Percentiles rank a stretch among this genome's conserved stretches.
These are phyloP conservation scores for Monoplex corrugatus DNA, from an alignment of 2,888 invertebrate genomes.

Conservation along the genomic window DNA sequence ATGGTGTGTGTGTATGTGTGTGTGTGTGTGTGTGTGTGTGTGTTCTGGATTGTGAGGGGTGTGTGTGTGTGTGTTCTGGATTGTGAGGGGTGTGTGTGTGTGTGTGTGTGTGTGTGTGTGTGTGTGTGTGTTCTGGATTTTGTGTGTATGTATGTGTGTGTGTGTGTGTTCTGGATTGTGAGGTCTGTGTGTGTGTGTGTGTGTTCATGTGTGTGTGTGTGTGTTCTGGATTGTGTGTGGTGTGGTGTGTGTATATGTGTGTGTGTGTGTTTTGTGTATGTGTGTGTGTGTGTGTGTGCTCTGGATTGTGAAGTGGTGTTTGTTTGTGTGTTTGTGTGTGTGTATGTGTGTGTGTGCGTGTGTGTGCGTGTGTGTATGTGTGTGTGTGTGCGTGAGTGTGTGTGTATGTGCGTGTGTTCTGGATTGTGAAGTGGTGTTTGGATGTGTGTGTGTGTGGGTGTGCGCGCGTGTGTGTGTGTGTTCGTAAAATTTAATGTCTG, in stretches of 20 bases:
- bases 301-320: background rate
- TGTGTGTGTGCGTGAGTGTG: background rate
- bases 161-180: background rate
- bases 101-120: background rate
- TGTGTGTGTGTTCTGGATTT: background rate
- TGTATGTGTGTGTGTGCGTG: background rate
- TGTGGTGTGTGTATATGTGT: background rate
- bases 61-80: background rate
- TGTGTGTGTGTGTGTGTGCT: background rate
- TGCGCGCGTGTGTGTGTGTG: background rate
- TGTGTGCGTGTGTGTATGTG: background rate
- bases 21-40: background rate
- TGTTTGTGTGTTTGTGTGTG: background rate
- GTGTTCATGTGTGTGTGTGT: background rate
- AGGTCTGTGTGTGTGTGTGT: background rate
- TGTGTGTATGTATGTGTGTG: background rate
- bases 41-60: background rate
- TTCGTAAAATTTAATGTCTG: too few relatives aligned
- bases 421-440: too few relatives aligned
- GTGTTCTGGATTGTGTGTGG: background rate
- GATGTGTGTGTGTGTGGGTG: too few relatives aligned
- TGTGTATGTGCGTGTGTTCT: background rate
- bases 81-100: slow-evolving; percentile 38
- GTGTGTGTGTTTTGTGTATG: background rate
- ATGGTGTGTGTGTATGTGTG: slow-evolving; percentile 55